Evolutionary conservation across 2,888 invertebrate genomes (phyloP), one percentile per base, ranked within the genome.

Genomic region (Philaethria dido): DNA sequence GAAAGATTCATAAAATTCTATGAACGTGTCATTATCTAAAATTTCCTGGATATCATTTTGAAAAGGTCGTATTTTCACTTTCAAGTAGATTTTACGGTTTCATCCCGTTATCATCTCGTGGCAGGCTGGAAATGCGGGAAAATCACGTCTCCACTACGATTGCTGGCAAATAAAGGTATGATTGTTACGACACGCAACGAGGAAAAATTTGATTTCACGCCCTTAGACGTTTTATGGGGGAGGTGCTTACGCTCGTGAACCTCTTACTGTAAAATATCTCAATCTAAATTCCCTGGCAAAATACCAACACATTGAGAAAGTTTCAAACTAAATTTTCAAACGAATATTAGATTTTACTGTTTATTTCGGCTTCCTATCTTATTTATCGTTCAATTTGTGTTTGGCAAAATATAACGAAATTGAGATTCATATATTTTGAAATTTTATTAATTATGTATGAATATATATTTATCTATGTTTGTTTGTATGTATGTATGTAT

Each of bases 31-130:
- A 57, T 45, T 63, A 48, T 64, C 57, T 64, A 57, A 57, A 36
- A 50, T 59, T 59, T 18, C 29, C 18, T 42, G 42, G 29, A 64
- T 57, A 64, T 59, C 16, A 47, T 57, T 64, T 64, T 48, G 36
- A 57, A 48, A 69, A 60, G 39, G 60, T 52, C 63, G 16, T 55
- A 66, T 61, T 68, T 48, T 60, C 60, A 54, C 62, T 60, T 65
- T 54, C 54, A 48, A 62, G 62, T 63, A 47, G 63, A 70, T 70
- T 68, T 70, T 62, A 68, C 62, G 68, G 62, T 63, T 72, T 64
- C 68, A 68, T 64, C 52, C 64, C 59, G 66, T 66, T 72, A 72
- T 72, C 71, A 64, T 52, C 52, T 64, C 39, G 20, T 57, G 68
- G 63, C 71, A 72, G 66, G 69, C 69, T 63, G 39, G 50, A 59